Base-by-base conservation (phyloP, 1,140 invertebrate species). In the Meloidogyne exigua region DNA sequence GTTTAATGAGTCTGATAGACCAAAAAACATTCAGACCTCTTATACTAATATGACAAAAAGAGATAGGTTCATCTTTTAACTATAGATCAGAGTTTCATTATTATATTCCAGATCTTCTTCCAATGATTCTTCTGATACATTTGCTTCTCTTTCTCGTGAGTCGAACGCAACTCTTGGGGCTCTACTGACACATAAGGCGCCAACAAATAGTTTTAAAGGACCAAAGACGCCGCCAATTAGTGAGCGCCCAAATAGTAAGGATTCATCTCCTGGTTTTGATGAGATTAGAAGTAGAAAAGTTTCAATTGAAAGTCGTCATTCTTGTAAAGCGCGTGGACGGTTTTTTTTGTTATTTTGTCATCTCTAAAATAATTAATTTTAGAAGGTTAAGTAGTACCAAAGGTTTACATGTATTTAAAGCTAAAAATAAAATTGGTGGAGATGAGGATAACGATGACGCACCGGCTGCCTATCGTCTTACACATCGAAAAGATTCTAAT, bases 381-480 rank as follows among this genome's bases (percentile, higher is more conserved):
- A 44, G 13, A 44, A 44, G 13, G 13, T 44, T 49, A 18, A 57
- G 49, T 9, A 57, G n/a, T 21, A 9, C 18, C 18, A n/a, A n/a
- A 57, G 21, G 49, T n/a, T 57, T 12, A n/a, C 49, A 10, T n/a
- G 13, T 5, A 9, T 1, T 57, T 0, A 57, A 18, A 7, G 9
- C 4, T 39, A 57, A 57, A 57, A 49, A 4, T 49, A 69, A 39
- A 69, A 69, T 26, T 9, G 13, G 11, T 5, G 13, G 1, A 15
- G 69, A 10, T 9, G 69, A 36, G 9, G 32, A 71, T 10, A 62
- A 71, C 9, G 69, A 71, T 28, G 18, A 42, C 1, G 68, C 69
- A 18, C 69, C 69, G 18, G 69, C 69, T 32, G 69, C 69, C 2
- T 71, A 71, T 71, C 69, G 69, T 2, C 62, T 71, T 44, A 4